Conservation (phyloP, 92 coral and sea anemone genomes). For the Paragorgia papillata region DNA sequence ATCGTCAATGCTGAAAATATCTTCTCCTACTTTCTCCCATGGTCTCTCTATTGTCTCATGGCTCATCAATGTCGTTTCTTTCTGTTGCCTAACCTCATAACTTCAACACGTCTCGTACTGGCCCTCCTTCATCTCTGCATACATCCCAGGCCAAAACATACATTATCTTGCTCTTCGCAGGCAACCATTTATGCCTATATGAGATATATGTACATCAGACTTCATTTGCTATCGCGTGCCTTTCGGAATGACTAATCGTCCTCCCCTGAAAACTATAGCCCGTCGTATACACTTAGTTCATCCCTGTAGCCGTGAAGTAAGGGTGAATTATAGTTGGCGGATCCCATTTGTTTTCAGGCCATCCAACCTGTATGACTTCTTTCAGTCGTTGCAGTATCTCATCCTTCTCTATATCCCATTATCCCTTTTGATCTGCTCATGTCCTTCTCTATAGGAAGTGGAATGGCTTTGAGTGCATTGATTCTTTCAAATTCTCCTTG, state of each 20-base stretch:
- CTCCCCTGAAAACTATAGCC: no score
- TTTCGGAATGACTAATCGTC: slow-evolving; percentile 23
- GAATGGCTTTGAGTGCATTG: no score
- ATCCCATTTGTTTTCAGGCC: no score
- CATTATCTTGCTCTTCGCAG: slow-evolving; percentile 32
- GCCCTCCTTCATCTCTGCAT: slow-evolving; percentile 32
- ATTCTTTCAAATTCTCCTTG: no score
- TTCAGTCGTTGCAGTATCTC: slow-evolving; percentile 53
- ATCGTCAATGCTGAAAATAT: slow-evolving; percentile 42
- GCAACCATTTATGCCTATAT: slow-evolving; percentile 24
- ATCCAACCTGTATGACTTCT: slow-evolving; percentile 46
- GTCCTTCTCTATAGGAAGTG: no score
- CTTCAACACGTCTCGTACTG: slow-evolving; percentile 36
- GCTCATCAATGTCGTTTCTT: slow-evolving; percentile 51
- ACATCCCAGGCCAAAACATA: no score
- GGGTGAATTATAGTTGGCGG: no score
- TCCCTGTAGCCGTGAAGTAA: no score
- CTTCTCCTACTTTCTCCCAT: slow-evolving; percentile 35
- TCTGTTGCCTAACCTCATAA: slow-evolving; percentile 30
- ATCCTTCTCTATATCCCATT: slow-evolving; percentile 43
- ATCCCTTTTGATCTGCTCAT: slow-evolving; percentile 17
- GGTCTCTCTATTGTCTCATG: slow-evolving; percentile 58
- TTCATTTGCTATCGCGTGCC: slow-evolving; percentile 19
- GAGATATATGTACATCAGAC: slow-evolving; percentile 33
- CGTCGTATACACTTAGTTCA: no score